Evolutionary conservation across 2,797 vertebrate genomes (phyloP).

Genomic region (Xiphophorus birchmanni): DNA sequence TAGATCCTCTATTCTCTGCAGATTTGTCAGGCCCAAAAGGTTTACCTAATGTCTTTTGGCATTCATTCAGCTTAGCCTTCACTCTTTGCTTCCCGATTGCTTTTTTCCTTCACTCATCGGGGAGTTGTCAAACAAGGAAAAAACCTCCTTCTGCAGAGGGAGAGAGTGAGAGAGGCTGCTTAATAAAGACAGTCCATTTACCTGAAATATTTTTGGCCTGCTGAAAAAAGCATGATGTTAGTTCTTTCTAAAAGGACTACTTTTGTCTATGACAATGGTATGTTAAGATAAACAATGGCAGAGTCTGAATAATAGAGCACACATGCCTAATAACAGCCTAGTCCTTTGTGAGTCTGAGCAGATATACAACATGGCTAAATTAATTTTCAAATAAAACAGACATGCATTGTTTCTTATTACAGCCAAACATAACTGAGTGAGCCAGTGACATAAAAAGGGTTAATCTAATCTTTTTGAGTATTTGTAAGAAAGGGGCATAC

Average conservation of each 20-base stretch:
- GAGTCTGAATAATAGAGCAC: neutral
- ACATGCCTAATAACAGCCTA: neutral
- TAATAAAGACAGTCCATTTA: slow-evolving; percentile 53
- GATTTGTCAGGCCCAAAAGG: slow-evolving; percentile 48
- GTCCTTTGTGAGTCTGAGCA: neutral
- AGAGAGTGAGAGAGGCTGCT: slow-evolving; percentile 37
- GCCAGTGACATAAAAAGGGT: neutral
- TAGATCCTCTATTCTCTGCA: slow-evolving; percentile 32
- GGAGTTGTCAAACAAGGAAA: slow-evolving; percentile 70
- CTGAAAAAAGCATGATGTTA: neutral
- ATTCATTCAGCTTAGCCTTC: slow-evolving; percentile 54
- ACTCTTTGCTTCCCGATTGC: slow-evolving; percentile 48
- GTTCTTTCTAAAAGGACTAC: slow-evolving; percentile 21
- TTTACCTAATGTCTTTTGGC: slow-evolving; percentile 64
- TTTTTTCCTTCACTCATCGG: slow-evolving; percentile 53
- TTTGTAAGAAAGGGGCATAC: neutral
- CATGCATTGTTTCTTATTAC: neutral
- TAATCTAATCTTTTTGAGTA: neutral
- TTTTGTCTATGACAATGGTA: slow-evolving; percentile 10
- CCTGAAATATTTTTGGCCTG: slow-evolving; percentile 15
- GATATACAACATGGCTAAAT: neutral
- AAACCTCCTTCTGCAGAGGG: slow-evolving; percentile 54
- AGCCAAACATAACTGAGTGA: neutral
- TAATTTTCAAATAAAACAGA: neutral
- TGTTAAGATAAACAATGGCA: neutral